A percentile compares a stretch with the other conserved stretches of the same genome.
Evolutionary conservation across 2,113 vertebrate genomes (phyloP).

Genomic region (Tauraco erythrolophus): DNA sequence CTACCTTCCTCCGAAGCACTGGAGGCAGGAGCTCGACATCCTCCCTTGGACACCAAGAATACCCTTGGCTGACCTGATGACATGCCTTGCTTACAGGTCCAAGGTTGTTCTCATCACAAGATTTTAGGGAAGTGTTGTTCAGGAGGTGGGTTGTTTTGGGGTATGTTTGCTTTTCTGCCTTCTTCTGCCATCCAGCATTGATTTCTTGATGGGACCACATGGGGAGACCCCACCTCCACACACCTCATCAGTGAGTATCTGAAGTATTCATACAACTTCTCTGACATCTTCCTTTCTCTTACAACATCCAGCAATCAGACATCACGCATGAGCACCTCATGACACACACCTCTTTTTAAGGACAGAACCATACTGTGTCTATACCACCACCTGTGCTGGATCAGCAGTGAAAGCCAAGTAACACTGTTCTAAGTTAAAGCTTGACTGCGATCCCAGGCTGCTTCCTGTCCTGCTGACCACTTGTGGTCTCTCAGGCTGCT

Average conservation of each 20-base stretch:
- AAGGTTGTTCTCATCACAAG: background rate
- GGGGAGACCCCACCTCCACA: background rate
- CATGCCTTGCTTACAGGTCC: background rate
- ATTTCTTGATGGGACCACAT: background rate
- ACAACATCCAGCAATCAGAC: background rate
- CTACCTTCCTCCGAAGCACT: background rate
- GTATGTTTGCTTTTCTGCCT: background rate
- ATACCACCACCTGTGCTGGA: background rate
- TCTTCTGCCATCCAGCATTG: background rate
- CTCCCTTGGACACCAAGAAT: background rate
- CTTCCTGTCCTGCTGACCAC: background rate
- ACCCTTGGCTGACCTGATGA: background rate
- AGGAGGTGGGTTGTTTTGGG: background rate
- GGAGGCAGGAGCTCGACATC: background rate
- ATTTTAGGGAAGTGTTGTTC: background rate
- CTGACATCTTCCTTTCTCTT: background rate
- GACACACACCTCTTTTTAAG: rapidly evolving
- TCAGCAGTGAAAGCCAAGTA: background rate
- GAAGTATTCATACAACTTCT: background rate
- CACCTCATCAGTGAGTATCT: background rate
- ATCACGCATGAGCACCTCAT: background rate
- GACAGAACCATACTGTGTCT: background rate
- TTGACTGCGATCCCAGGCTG: background rate
- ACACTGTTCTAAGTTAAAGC: background rate
- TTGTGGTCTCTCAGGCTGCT: background rate